Conservation (phyloP, 2,797 vertebrate genomes). For the Parotocinclus haroldoi region DNA sequence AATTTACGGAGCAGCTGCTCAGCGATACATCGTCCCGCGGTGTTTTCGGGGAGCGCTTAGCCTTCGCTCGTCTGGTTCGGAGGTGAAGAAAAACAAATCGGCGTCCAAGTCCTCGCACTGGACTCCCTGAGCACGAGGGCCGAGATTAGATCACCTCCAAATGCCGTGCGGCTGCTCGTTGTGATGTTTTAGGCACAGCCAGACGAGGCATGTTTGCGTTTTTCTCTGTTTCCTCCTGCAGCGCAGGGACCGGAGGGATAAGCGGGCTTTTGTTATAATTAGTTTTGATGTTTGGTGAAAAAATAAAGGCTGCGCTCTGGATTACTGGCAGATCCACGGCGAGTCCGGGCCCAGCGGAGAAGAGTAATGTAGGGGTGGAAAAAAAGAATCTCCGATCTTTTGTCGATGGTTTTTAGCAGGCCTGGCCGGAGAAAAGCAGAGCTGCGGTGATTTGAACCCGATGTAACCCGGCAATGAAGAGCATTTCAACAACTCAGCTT, state of each 20-base stretch:
- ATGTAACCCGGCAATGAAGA: no score
- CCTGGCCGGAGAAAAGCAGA: conserved; percentile 5
- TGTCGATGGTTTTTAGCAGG: conserved; percentile 24
- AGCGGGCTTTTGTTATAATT: conserved; percentile 34
- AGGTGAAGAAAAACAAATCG: conserved; percentile 37
- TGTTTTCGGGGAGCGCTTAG: not conserved
- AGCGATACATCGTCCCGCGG: conserved; percentile 9
- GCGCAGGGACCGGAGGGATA: not conserved
- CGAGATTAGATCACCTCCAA: conserved; percentile 29
- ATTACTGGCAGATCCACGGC: conserved; percentile 30
- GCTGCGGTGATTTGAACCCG: conserved; percentile 26
- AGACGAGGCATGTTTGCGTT: conserved; percentile 16
- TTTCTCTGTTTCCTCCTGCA: conserved; percentile 20
- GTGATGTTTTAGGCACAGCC: conserved; percentile 10
- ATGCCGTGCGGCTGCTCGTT: conserved; percentile 20
- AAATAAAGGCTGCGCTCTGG: conserved; percentile 22
- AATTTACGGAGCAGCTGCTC: conserved; percentile 28
- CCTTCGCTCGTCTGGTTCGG: conserved; percentile 21
- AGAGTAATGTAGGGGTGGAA: conserved; percentile 33
- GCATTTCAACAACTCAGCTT: no score
- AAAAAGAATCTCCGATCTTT: conserved; percentile 30
- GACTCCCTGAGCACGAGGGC: conserved; percentile 16
- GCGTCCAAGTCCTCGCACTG: conserved; percentile 16
- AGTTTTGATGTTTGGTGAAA: conserved; percentile 34
- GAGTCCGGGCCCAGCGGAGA: conserved; percentile 40